Percentiles rank a stretch among this genome's conserved stretches.
phyloP scores from a whole-genome alignment of 2,113 vertebrate genomes.

The Limnothrissa miodon region DNA sequence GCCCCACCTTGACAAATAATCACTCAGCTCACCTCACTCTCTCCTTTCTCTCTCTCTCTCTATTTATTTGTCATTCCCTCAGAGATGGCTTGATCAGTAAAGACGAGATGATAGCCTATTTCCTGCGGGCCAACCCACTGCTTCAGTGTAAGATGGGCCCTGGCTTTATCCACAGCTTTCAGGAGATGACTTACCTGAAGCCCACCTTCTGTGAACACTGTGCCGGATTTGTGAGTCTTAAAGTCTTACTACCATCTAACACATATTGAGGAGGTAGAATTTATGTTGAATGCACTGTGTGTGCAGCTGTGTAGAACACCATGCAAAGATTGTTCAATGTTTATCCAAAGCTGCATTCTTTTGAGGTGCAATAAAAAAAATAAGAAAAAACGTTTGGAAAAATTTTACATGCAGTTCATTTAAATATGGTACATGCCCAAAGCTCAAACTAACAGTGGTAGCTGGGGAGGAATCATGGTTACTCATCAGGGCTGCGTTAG shows the following conservation, averaged over 20 bases:
- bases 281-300: neutral
- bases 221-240: conserved; percentile 93
- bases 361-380: neutral
- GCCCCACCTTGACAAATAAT: no score
- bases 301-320: neutral
- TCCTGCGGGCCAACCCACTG: conserved; percentile 91
- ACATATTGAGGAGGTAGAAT: no score
- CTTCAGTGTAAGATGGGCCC: conserved; percentile 96
- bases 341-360: neutral
- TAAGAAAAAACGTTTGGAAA: no score
- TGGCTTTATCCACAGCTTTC: conserved; percentile 94
- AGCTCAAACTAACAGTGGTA: neutral
- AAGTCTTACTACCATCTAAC: no score
- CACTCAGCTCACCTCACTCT: neutral
- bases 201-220: conserved; percentile 98
- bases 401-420: neutral
- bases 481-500: neutral
- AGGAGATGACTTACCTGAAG: conserved; percentile 96
- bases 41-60: neutral
- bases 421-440: neutral
- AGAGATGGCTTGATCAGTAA: conserved; percentile 97
- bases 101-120: conserved; percentile 98
- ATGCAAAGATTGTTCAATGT: neutral
- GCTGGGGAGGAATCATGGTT: neutral
- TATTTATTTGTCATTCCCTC: conserved; percentile 24